These are phyloP conservation scores for Aproaerema taeniolella DNA, from an alignment of 2,888 invertebrate species.

Conservation along the genomic window DNA sequence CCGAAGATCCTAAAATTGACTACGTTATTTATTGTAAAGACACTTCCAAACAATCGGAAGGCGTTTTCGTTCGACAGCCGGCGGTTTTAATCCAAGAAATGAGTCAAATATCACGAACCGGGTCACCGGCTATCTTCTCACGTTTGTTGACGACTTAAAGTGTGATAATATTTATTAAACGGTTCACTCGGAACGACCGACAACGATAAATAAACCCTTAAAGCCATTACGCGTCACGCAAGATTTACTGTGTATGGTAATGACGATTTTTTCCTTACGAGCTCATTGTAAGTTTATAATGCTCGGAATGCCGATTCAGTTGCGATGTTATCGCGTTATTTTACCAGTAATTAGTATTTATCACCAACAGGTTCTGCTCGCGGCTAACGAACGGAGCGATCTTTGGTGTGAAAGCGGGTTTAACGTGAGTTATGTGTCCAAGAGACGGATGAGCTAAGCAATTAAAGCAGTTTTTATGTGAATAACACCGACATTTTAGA, in stretches of 20 bases:
- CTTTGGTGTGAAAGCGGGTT: constrained; percentile 58
- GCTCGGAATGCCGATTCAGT: constrained; percentile 38
- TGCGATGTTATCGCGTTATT: constrained; percentile 69
- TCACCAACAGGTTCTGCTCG: constrained; percentile 49
- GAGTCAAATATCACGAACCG: constrained; percentile 74
- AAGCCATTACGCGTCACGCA: constrained; percentile 68
- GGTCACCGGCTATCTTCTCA: constrained; percentile 75
- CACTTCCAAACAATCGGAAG: constrained; percentile 63
- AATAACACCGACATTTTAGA: constrained; percentile 49
- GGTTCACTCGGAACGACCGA: constrained; percentile 63
- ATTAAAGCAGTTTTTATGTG: constrained; percentile 64
- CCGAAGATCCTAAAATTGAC: constrained; percentile 47
- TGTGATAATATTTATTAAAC: constrained; percentile 77
- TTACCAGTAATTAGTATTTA: constrained; percentile 76
- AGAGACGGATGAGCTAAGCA: constrained; percentile 61
- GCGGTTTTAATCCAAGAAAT: constrained; percentile 70
- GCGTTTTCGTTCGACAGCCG: constrained; percentile 54
- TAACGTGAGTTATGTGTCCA: constrained; percentile 59
- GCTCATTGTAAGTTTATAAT: constrained; percentile 41
- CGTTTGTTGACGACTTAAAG: constrained; percentile 73
- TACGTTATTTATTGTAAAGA: constrained; percentile 61
- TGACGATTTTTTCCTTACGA: constrained; percentile 46
- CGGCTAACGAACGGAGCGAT: constrained; percentile 37
- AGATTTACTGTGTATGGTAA: constrained; percentile 69
- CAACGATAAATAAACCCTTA: constrained; percentile 67